Evolutionary conservation across 2,113 vertebrate genomes (phyloP).

Genomic region (Dicrurus megarhynchus): DNA sequence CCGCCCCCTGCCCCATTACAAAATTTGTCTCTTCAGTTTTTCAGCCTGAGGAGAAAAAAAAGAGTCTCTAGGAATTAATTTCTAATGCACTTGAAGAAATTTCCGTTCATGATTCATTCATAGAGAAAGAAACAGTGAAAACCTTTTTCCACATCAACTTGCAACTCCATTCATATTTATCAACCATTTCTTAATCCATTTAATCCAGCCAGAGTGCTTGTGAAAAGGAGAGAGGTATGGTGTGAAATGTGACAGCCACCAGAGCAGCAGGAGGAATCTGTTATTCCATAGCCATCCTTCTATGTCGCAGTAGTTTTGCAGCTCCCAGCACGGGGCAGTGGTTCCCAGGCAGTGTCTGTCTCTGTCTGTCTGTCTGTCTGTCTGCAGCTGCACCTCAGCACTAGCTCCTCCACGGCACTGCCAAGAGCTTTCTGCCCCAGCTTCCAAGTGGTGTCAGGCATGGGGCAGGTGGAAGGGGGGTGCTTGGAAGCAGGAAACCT

Average conservation of each 20-base stretch:
- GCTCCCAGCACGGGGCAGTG: background rate
- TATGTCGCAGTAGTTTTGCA: background rate
- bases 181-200: conserved; percentile 40
- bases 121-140: conserved; percentile 49
- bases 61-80: conserved; percentile 36
- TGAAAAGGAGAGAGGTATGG: conserved; percentile 53
- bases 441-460: background rate
- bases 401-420: rapidly evolving
- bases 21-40: background rate
- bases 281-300: background rate
- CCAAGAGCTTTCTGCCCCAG: background rate
- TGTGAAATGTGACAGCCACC: conserved; percentile 62
- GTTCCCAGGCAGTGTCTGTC: background rate
- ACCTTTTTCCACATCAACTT: conserved; percentile 43
- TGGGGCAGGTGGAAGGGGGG: background rate
- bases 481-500: background rate
- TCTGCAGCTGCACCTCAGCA: background rate
- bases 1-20: background rate
- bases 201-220: conserved; percentile 58
- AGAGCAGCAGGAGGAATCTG: conserved; percentile 55
- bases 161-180: conserved; percentile 58
- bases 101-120: conserved; percentile 49
- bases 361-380: background rate
- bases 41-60: background rate
- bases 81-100: conserved; percentile 49